Evolutionary conservation across 2,797 vertebrate species (phyloP), one percentile per base, ranked within the genome.

Genomic region (Loriculus beryllinus): DNA sequence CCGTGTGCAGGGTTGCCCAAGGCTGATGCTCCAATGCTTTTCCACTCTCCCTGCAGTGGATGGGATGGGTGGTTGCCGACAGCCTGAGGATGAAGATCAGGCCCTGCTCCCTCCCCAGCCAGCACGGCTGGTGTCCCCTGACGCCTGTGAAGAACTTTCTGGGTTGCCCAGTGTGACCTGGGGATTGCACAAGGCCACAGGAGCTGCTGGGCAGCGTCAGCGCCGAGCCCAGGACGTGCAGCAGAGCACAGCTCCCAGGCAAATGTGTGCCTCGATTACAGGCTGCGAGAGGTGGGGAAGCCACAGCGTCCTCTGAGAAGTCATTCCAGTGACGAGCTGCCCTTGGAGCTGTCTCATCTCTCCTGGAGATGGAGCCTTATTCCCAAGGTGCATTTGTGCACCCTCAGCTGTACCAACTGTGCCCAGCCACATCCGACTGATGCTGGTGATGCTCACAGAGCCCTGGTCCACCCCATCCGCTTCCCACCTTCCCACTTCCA

Each of bases 1-100:
- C 15, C 1, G 0, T 1, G 0, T 2, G 1, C 1, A 18, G 19
- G 16, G 3, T 20, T 75, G 18, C 23, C 49, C 59, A 3, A 14
- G 6, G 39, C 4, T 23, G 60, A 26, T 56, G 45, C n/a, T 60
- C 33, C 0, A 1, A 9, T 10, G 35, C 39, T 64, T 49, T 47
- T 47, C 59, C 49, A 12, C 56, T 22, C 48, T 59, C 26, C 60
- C 31, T 4, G 0, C 2, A 2, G 28, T 0, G 1, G 60, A 12
- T 35, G 42, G 45, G 14, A n/a, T 0, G 5, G 18, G 18, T 28
- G 39, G 2, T 1, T 37, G 45, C 2, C 0, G 33, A 23, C 26
- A 47, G 2, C 3, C 6, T 5, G 7, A 45, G 71, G 57, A 31
- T 52, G 75, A 14, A 16, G 49, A 52, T 39, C 59, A 8, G 6